Percentiles rank a stretch among this genome's conserved stretches.
phyloP scores from a whole-genome alignment of 1,140 invertebrate genomes.

The Pseudobourletiella spinata region DNA sequence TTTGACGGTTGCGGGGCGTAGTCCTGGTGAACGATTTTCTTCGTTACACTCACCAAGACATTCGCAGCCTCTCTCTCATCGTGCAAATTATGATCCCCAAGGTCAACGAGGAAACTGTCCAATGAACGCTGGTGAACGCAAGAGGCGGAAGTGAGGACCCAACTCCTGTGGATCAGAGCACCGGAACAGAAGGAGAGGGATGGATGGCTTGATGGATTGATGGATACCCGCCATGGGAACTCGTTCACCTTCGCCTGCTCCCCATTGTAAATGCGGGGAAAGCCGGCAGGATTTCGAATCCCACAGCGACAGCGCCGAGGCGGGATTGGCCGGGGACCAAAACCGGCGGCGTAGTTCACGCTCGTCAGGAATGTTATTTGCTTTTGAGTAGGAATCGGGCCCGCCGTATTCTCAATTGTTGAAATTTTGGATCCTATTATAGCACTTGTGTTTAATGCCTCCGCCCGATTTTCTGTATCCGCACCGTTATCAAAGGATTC shows the following conservation, averaged over 20 bases:
- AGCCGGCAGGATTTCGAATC: not conserved
- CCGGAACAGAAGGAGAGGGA: not conserved
- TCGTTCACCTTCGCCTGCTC: not conserved
- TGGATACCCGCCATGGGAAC: not conserved
- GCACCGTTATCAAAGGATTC: too few relatives aligned
- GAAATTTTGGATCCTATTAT: too few relatives aligned
- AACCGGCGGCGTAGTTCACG: not conserved
- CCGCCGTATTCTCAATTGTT: too few relatives aligned
- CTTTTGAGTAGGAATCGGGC: not conserved
- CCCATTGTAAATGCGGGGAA: not conserved
- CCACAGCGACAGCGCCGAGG: not conserved
- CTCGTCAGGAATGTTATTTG: not conserved
- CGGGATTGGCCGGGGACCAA: not conserved
- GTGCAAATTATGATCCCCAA: not conserved
- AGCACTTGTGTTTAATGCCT: too few relatives aligned
- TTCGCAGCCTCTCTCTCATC: not conserved
- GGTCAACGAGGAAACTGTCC: not conserved
- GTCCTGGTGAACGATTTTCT: not conserved
- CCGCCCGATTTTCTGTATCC: too few relatives aligned
- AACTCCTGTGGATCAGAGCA: not conserved
- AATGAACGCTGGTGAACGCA: not conserved
- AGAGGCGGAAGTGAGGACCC: not conserved
- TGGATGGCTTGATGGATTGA: not conserved
- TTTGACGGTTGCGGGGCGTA: too few relatives aligned
- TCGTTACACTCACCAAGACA: not conserved